Base-by-base conservation (phyloP, 2,113 vertebrate species). In the Lanius collurio region DNA sequence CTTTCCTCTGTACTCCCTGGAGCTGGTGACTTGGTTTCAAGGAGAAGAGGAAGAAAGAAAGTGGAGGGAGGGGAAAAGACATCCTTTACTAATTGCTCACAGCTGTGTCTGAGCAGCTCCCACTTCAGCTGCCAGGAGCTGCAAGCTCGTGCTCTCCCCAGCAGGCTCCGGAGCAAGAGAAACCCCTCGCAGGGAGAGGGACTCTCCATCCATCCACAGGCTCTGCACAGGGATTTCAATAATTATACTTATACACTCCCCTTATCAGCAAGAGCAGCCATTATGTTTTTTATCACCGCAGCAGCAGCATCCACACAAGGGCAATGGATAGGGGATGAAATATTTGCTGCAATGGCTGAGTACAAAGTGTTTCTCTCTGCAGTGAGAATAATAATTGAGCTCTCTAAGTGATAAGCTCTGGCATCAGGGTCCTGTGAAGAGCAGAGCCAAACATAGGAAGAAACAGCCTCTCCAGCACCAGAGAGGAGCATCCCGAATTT, bases 21-120 rank as follows among this genome's bases (percentile, higher is more conserved):
- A 63, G 74, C 62, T 56, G 17, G 9, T 69, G 93, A 69, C 67
- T 85, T 59, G 59, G 46, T 71, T 95, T 93, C 78, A 93, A 92
- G 87, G 26, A 93, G 85, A 89, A 71, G 33, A 78, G 46, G 50
- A 94, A 65, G 67, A 83, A 86, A 86, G 47, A 85, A 92, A 79
- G 79, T 37, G 33, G 49, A 30, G 42, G n/a, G 55, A 37, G 69
- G 46, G 8, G 31, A 33, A 28, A 31, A 88, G 78, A 83, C 93
- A 96, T 90, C 82, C 74, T 84, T 79, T 80, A 50, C 57, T 95
- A 97, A 96, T 95, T 94, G 84, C 78, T 97, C 87, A 22, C 95
- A 97, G 95, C 95, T 96, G 97, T 60, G 75, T 89, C 90, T 83
- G 19, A 96, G 80, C 78, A 90, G 83, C 88, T 87, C 75, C 94